Evolutionary conservation across 2,113 vertebrate genomes (phyloP).

Genomic region (Phalacrocorax aristotelis): DNA sequence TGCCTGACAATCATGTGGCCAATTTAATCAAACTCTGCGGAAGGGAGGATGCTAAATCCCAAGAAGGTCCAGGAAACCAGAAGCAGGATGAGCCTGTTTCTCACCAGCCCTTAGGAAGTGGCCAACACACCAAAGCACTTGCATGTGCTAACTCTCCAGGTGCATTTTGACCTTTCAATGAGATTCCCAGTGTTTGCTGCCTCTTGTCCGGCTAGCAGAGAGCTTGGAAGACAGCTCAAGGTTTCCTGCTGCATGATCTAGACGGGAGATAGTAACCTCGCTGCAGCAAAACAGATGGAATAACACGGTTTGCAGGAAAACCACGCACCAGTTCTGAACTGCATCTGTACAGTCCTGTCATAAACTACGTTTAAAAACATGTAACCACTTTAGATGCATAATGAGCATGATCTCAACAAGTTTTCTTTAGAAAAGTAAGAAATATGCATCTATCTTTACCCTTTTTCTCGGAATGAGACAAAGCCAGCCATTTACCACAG

Average conservation of each 20-base stretch:
- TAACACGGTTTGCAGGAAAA: not conserved
- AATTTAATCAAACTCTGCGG: fast-evolving
- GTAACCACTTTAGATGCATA: not conserved
- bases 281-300: not conserved
- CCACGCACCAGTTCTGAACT: not conserved
- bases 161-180: not conserved
- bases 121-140: not conserved
- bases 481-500: not conserved
- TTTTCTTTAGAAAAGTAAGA: not conserved
- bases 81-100: not conserved
- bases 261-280: not conserved
- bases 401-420: not conserved
- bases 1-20: not conserved
- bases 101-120: not conserved
- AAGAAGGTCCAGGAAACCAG: not conserved
- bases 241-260: not conserved
- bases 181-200: not conserved
- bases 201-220: not conserved
- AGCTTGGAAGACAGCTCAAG: not conserved
- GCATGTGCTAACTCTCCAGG: not conserved
- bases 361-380: not conserved
- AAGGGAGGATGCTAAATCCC: not conserved
- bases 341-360: fast-evolving
- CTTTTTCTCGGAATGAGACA: not conserved
- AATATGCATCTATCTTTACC: not conserved